Evolutionary conservation across 2,797 vertebrate genomes (phyloP).

Genomic region (Sebastes iracundus): DNA sequence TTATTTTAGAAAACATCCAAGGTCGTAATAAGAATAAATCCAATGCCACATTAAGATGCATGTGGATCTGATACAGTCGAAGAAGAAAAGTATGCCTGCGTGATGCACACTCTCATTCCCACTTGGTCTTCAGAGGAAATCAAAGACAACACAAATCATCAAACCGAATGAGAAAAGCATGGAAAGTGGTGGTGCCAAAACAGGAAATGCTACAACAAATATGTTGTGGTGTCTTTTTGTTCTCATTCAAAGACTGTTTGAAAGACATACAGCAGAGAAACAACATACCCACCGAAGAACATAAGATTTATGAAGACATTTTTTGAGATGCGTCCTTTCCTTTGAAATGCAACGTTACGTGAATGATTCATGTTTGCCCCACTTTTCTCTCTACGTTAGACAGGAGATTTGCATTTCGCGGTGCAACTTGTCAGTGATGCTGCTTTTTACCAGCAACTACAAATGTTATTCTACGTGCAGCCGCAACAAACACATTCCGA

Average conservation of each 20-base stretch:
- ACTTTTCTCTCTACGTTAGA: constrained; percentile 40
- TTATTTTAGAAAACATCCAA: background rate
- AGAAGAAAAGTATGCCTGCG: background rate
- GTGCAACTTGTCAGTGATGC: background rate
- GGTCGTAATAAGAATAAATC: background rate
- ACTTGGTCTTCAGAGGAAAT: constrained; percentile 22
- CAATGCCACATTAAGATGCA: background rate
- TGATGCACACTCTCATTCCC: background rate
- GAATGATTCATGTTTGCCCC: constrained; percentile 44
- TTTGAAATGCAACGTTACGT: constrained; percentile 9
- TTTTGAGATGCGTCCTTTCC: constrained; percentile 17
- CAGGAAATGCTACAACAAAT: constrained; percentile 49
- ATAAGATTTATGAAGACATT: constrained; percentile 6
- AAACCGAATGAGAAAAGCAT: constrained; percentile 24
- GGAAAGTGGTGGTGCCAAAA: constrained; percentile 37
- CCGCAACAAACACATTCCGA: constrained; percentile 21
- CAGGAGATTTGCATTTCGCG: constrained; percentile 31
- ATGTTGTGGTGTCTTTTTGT: constrained; percentile 4
- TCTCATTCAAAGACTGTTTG: constrained; percentile 4
- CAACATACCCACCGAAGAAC: constrained; percentile 18
- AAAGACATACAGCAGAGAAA: constrained; percentile 30
- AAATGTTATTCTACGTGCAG: background rate
- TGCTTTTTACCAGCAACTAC: background rate
- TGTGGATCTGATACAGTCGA: background rate
- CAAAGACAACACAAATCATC: constrained; percentile 31